A percentile compares a stretch with the other conserved stretches of the same genome.
Conservation (phyloP, 2,797 vertebrate species). For the Argya squamiceps region DNA sequence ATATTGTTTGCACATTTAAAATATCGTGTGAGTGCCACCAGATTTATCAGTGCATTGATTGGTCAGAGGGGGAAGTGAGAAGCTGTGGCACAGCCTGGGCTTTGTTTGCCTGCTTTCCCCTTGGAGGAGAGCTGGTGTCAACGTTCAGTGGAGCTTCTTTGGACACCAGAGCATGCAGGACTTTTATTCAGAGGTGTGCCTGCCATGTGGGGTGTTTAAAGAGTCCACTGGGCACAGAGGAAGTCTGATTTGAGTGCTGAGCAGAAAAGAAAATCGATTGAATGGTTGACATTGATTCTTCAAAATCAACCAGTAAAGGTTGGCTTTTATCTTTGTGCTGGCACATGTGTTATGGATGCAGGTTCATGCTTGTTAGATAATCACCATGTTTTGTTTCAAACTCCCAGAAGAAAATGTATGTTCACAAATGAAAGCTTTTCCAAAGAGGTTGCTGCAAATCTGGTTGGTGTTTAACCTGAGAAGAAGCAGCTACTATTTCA, state of each 20-base stretch:
- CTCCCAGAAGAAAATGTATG: neutral
- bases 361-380: slow-evolving; percentile 51
- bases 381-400: neutral
- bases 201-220: neutral
- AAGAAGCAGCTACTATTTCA: neutral
- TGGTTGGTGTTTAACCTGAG: neutral
- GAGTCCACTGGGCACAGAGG: neutral
- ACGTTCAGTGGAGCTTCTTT: accelerated
- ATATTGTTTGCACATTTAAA: neutral
- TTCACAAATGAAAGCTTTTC: neutral
- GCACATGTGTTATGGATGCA: neutral
- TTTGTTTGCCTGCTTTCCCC: neutral
- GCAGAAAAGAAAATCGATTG: neutral
- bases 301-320: neutral
- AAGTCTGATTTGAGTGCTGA: neutral
- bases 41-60: neutral
- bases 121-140: neutral
- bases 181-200: neutral
- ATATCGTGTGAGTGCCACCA: neutral
- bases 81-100: neutral
- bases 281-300: slow-evolving; percentile 11
- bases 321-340: slow-evolving; percentile 37
- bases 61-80: neutral
- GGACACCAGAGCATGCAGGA: neutral
- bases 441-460: neutral